Percentiles rank a stretch among this genome's conserved stretches.
Evolutionary conservation across 2,797 vertebrate species (phyloP).

Genomic region (Fistularia commersonii): DNA sequence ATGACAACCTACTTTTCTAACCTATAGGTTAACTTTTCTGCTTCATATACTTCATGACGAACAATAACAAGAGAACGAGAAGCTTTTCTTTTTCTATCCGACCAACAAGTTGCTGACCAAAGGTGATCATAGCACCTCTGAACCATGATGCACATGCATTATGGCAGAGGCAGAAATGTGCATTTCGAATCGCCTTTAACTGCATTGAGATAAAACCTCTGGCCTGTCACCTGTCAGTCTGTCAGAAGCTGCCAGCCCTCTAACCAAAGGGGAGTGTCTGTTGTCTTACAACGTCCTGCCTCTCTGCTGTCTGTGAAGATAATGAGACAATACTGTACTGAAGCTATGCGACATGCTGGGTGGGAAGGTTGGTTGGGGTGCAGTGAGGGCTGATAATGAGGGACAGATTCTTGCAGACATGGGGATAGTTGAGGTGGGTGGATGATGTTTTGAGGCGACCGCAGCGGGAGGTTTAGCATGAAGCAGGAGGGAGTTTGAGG

Average conservation of each 20-base stretch:
- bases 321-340: constrained; percentile 65
- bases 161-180: background rate
- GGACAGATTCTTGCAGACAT: constrained; percentile 65
- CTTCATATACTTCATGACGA: no score
- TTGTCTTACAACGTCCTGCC: constrained; percentile 46
- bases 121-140: background rate
- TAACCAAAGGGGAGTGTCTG: constrained; percentile 57
- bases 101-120: no score
- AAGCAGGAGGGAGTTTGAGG: constrained; percentile 46
- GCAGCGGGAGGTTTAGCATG: constrained; percentile 51
- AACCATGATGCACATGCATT: background rate
- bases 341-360: constrained; percentile 62
- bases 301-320: constrained; percentile 56
- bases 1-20: no score
- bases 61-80: no score
- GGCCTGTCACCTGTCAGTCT: constrained; percentile 46
- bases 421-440: constrained; percentile 43
- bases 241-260: constrained; percentile 29
- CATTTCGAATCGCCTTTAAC: background rate
- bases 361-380: constrained; percentile 50
- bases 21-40: no score
- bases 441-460: constrained; percentile 53
- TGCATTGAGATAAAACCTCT: constrained; percentile 40
- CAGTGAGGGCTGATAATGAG: constrained; percentile 71
- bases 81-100: no score